phyloP scores from a whole-genome alignment of 2,888 invertebrate species.

The Glyphotaelius pellucidus region DNA sequence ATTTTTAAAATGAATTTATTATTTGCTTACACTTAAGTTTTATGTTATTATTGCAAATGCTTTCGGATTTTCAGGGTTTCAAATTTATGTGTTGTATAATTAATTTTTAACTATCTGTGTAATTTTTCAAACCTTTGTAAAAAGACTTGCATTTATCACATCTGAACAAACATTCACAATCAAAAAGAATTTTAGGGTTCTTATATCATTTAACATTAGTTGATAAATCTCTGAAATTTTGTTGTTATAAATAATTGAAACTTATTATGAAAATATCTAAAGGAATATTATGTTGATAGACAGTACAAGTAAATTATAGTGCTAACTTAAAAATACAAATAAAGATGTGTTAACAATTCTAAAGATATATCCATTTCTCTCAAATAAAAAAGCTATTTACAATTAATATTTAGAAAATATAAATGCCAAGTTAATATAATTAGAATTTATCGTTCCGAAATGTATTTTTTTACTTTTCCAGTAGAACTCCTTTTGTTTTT shows the following conservation, averaged over 20 bases:
- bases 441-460: not conserved
- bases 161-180: not conserved
- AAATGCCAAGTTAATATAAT: not conserved
- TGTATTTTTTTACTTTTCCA: not conserved
- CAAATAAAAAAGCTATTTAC: not conserved
- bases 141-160: not conserved
- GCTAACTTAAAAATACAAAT: not conserved
- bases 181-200: not conserved
- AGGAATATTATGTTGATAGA: not conserved
- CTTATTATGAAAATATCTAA: not conserved
- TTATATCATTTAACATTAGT: not conserved
- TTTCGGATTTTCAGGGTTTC: slow-evolving; percentile 32
- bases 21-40: not conserved
- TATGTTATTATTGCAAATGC: not conserved
- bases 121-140: not conserved
- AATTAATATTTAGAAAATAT: not conserved
- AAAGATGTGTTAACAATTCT: not conserved
- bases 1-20: no score
- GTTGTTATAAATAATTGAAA: not conserved
- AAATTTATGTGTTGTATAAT: not conserved
- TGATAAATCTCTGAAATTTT: not conserved
- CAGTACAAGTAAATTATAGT: not conserved
- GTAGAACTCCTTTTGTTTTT: no score
- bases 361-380: not conserved
- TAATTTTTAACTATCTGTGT: not conserved